Evolutionary conservation across 2,888 invertebrate species (phyloP).

Genomic region (Drosophila affinis): DNA sequence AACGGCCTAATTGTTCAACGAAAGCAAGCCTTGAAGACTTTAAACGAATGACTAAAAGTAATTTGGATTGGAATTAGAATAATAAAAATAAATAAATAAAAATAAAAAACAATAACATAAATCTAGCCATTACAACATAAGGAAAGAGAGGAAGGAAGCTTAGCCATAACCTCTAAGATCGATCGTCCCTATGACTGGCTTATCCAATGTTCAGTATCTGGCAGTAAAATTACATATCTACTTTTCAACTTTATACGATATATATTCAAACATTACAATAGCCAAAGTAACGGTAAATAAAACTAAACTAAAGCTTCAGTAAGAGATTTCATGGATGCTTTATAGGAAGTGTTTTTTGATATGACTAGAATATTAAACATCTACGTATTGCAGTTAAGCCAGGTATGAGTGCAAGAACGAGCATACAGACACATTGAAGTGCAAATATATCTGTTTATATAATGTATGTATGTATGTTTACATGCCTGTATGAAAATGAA

Average conservation of each 20-base stretch:
- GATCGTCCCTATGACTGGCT: too few relatives aligned
- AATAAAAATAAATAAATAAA: too few relatives aligned
- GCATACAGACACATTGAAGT: constrained; percentile 4
- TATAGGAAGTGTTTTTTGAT: background rate
- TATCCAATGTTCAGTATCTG: background rate
- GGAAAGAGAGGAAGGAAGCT: background rate
- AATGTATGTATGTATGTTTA: constrained; percentile 8
- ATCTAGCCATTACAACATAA: background rate
- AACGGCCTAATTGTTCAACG: background rate
- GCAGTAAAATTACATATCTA: too few relatives aligned
- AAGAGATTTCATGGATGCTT: background rate
- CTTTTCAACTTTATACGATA: too few relatives aligned
- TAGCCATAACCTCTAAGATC: too few relatives aligned
- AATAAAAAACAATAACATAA: background rate
- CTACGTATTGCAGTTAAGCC: constrained; percentile 3
- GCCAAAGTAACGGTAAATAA: too few relatives aligned
- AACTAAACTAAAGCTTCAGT: too few relatives aligned
- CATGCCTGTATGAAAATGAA: background rate
- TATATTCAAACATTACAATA: too few relatives aligned
- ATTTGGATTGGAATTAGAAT: background rate
- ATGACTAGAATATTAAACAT: constrained; percentile 9
- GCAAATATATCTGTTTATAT: constrained; percentile 18
- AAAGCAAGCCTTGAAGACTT: background rate
- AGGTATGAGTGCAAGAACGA: constrained; percentile 16
- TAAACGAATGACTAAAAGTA: background rate